phyloP scores from a whole-genome alignment of 2,113 vertebrate species.

The Pachypanchax playfairii region DNA sequence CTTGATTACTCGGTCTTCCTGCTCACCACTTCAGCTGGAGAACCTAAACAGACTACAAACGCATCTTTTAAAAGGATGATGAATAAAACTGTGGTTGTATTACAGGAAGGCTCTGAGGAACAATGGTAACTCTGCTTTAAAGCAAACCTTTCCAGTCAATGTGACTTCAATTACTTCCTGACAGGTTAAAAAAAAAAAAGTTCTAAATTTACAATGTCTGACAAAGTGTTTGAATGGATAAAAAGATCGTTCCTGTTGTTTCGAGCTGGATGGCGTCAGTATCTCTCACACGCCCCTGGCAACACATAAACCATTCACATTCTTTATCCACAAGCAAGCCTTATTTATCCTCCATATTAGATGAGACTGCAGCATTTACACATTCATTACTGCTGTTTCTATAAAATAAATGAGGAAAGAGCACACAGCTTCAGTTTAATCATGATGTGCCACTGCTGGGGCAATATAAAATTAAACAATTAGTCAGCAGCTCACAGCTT shows the following conservation, averaged over 20 bases:
- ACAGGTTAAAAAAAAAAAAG: not conserved
- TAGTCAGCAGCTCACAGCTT: constrained; percentile 39
- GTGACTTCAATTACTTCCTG: not conserved
- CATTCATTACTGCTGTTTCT: constrained; percentile 47
- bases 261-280: constrained; percentile 15
- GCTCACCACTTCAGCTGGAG: not conserved
- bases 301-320: constrained; percentile 35
- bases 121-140: no score
- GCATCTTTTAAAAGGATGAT: no score
- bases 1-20: no score
- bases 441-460: constrained; percentile 31
- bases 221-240: no score
- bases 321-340: constrained; percentile 3
- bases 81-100: no score
- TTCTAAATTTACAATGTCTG: not conserved
- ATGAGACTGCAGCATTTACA: constrained; percentile 36
- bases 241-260: no score
- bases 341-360: constrained; percentile 49
- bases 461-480: constrained; percentile 49
- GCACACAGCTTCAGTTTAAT: constrained; percentile 29
- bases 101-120: no score
- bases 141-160: no score
- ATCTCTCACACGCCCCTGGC: constrained; percentile 14
- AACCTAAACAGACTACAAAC: not conserved
- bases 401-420: constrained; percentile 44